A percentile compares a stretch with the other conserved stretches of the same genome.
Conservation (phyloP, 23 tunicate genomes). For the Styela clava region DNA sequence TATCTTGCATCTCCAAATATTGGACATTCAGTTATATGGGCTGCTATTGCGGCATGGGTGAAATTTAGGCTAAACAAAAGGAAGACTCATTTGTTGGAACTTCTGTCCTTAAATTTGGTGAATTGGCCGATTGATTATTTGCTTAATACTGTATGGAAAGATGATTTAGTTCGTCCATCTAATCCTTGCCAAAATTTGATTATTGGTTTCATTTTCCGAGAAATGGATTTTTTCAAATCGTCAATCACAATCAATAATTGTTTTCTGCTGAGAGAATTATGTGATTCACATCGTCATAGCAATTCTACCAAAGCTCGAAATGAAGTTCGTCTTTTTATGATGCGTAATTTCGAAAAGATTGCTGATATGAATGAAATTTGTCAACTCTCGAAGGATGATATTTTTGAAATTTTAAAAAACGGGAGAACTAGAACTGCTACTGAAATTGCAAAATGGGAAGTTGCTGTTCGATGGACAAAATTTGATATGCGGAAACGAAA, state of each 20-base stretch:
- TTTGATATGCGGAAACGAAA: conserved; percentile 18
- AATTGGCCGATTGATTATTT: neutral
- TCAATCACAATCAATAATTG: neutral
- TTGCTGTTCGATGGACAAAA: conserved; percentile 30
- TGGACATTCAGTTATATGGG: neutral
- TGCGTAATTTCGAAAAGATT: neutral
- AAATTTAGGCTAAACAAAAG: conserved; percentile 22
- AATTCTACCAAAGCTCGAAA: neutral
- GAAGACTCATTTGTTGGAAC: conserved; percentile 20
- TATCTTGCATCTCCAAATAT: neutral
- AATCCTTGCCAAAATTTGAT: neutral
- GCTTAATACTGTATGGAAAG: neutral
- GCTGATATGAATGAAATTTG: neutral
- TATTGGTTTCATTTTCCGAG: neutral
- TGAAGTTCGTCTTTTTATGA: neutral
- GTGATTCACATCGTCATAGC: neutral
- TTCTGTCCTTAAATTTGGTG: neutral
- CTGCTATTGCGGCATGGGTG: conserved; percentile 40
- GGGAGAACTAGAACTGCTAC: neutral
- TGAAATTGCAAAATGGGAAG: conserved; percentile 24
- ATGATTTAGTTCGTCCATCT: neutral
- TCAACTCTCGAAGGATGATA: neutral
- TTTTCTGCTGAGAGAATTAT: neutral
- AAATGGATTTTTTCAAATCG: neutral
- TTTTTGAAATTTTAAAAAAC: neutral